Conservation (phyloP, 2,888 invertebrate species). For the Timema cristinae region DNA sequence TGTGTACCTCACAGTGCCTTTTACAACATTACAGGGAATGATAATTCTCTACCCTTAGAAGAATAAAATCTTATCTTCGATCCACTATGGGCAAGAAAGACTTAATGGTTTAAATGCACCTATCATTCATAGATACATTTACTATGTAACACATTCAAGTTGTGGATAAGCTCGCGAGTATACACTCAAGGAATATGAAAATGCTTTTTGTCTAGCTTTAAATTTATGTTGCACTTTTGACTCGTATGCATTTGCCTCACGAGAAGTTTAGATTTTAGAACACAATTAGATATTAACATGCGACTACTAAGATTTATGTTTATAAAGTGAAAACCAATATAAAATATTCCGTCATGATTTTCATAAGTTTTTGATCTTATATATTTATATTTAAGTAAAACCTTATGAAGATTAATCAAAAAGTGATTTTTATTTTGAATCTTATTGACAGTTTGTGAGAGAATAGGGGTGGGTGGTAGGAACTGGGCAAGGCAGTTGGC, state of each 20-base stretch:
- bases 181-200: not conserved
- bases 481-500: no score
- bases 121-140: not conserved
- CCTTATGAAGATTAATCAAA: not conserved
- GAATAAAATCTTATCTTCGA: slow-evolving; percentile 7
- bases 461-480: no score
- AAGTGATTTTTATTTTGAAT: not conserved
- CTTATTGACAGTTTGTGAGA: not conserved
- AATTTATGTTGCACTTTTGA: not conserved
- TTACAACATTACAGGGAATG: slow-evolving; percentile 8
- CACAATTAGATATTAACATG: not conserved
- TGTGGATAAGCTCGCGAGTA: slow-evolving; percentile 13
- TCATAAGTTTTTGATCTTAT: not conserved
- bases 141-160: not conserved
- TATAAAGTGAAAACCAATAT: not conserved
- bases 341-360: not conserved
- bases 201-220: slow-evolving; percentile 4
- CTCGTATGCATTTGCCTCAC: not conserved
- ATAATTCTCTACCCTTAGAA: slow-evolving; percentile 4
- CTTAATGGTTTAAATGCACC: slow-evolving; percentile 1
- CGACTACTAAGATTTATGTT: no score
- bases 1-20: slow-evolving; percentile 13
- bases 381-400: not conserved
- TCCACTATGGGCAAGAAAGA: slow-evolving; percentile 12
- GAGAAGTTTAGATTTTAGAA: not conserved